phyloP scores from a whole-genome alignment of 2,888 invertebrate species.

The Adineta ricciae region DNA sequence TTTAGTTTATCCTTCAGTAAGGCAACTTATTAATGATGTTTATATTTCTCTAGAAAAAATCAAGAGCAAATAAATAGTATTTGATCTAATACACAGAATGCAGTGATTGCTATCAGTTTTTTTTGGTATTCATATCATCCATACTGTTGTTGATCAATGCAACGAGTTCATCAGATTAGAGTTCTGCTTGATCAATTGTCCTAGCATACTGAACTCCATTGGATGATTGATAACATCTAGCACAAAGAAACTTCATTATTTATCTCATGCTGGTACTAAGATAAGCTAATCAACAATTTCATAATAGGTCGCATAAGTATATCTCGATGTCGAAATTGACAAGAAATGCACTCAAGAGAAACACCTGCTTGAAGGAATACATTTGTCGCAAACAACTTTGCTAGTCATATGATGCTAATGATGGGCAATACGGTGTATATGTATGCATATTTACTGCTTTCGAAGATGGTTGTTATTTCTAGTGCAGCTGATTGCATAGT shows the following conservation, averaged over 20 bases:
- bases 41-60: neutral
- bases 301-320: neutral
- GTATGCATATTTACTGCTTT: neutral
- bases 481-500: neutral
- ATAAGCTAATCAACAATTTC: no score
- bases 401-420: neutral
- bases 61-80: neutral
- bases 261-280: no score
- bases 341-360: neutral
- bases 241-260: no score
- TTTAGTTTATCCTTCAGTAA: neutral
- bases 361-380: neutral
- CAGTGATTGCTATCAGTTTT: neutral
- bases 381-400: neutral
- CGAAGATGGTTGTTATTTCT: neutral
- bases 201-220: neutral
- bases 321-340: neutral
- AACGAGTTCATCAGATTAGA: neutral
- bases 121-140: neutral
- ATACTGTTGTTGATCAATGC: neutral
- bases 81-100: neutral
- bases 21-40: neutral
- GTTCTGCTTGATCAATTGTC: neutral
- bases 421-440: neutral
- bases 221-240: neutral